These are phyloP conservation scores for Macrosiphum euphorbiae DNA, from an alignment of 2,888 invertebrate genomes.

Conservation along the genomic window DNA sequence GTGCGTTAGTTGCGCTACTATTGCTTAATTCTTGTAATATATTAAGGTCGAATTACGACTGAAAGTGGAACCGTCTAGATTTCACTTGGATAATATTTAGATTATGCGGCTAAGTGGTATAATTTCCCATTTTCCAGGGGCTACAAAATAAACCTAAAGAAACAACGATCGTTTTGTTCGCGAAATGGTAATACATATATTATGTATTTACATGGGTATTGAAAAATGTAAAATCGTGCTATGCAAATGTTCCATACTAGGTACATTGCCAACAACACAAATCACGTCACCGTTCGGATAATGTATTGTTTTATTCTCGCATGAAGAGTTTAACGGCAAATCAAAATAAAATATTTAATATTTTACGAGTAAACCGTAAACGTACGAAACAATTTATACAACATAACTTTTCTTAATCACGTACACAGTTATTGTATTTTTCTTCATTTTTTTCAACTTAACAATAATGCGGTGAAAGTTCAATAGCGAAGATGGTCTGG, in stretches of 20 bases:
- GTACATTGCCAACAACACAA: neutral
- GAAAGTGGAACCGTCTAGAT: neutral
- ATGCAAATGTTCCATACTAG: neutral
- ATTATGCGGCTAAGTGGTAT: neutral
- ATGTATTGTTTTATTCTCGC: neutral
- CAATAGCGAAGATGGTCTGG: neutral
- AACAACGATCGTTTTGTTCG: neutral
- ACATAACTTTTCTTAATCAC: constrained; percentile 8
- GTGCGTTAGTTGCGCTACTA: neutral
- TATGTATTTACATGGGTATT: neutral
- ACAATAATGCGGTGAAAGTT: neutral
- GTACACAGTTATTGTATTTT: neutral
- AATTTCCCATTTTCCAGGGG: neutral
- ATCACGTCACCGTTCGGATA: neutral
- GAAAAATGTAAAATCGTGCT: neutral
- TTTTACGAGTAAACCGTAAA: neutral
- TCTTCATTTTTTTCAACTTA: neutral
- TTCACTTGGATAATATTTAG: constrained; percentile 4
- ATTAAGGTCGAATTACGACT: neutral
- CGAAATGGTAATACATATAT: neutral
- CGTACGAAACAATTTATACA: neutral
- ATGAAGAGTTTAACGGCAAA: neutral
- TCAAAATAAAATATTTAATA: neutral
- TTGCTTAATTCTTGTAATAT: neutral
- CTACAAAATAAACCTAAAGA: neutral